Conservation (phyloP, 2,888 invertebrate genomes). For the Agonopterix alstromeriana region DNA sequence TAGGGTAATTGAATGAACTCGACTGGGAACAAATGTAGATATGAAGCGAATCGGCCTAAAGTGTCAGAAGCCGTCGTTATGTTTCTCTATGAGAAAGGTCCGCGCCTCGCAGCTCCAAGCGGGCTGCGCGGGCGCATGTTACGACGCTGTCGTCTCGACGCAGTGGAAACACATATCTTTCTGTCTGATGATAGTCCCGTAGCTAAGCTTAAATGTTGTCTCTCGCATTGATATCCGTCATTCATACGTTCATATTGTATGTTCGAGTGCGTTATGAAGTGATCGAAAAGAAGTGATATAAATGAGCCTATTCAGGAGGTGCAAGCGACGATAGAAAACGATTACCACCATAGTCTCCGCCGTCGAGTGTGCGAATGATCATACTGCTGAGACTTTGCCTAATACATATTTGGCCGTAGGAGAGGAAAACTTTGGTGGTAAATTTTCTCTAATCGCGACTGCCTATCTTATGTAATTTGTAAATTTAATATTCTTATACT, state of each 20-base stretch:
- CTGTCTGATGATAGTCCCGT: slow-evolving; percentile 34
- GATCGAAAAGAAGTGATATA: slow-evolving; percentile 33
- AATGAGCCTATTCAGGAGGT: slow-evolving; percentile 35
- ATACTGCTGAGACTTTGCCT: too few species aligned
- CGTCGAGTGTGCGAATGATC: too few species aligned
- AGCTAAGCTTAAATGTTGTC: slow-evolving; percentile 30
- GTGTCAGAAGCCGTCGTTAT: slow-evolving; percentile 34
- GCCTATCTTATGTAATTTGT: slow-evolving; percentile 42
- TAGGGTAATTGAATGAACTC: slow-evolving; percentile 65
- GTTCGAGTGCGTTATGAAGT: slow-evolving; percentile 33
- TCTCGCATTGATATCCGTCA: slow-evolving; percentile 35
- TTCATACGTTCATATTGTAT: slow-evolving; percentile 27
- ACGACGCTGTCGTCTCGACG: slow-evolving; percentile 27
- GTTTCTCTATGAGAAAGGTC: slow-evolving; percentile 6
- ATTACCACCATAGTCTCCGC: slow-evolving; percentile 16
- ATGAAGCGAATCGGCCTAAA: slow-evolving; percentile 62
- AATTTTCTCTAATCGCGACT: slow-evolving; percentile 38
- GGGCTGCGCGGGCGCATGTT: slow-evolving; percentile 9
- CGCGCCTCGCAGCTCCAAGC: slow-evolving; percentile 2
- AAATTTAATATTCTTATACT: slow-evolving; percentile 60
- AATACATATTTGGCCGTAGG: too few species aligned
- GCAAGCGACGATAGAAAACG: slow-evolving; percentile 23
- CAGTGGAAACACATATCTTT: slow-evolving; percentile 56
- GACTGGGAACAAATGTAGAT: slow-evolving; percentile 70
- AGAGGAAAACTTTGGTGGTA: slow-evolving; percentile 15